A percentile compares a stretch with the other conserved stretches of the same genome.
Evolutionary conservation across 2,888 invertebrate species (phyloP).

Genomic region (Punctoribates punctum): DNA sequence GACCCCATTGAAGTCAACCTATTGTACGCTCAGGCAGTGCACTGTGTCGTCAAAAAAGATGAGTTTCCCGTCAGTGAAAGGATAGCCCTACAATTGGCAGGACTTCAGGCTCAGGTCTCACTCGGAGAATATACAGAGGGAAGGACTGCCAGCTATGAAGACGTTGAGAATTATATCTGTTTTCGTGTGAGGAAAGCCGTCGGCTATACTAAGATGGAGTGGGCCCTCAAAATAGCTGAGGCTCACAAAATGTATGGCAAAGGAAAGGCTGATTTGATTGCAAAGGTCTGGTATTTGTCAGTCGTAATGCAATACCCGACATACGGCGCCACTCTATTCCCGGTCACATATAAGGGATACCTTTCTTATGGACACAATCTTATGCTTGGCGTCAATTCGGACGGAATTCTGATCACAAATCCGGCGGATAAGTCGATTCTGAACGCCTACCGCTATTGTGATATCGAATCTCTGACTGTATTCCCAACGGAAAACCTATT

Average conservation of each 20-base stretch:
- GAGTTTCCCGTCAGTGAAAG: conserved; percentile 93
- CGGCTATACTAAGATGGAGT: conserved; percentile 51
- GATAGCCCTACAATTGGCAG: conserved; percentile 87
- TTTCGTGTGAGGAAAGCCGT: conserved; percentile 51
- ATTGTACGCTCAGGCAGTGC: conserved; percentile 89
- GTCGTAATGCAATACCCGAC: conserved; percentile 96
- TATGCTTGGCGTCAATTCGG: conserved; percentile 80
- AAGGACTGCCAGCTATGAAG: conserved; percentile 64
- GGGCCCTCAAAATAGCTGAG: conserved; percentile 53
- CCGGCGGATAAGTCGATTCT: conserved; percentile 86
- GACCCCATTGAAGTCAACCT: conserved; percentile 92
- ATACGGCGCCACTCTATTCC: conserved; percentile 79
- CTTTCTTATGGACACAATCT: conserved; percentile 74
- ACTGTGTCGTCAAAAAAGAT: conserved; percentile 92
- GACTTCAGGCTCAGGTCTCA: conserved; percentile 90
- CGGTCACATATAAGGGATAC: conserved; percentile 86
- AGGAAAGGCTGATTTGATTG: conserved; percentile 83
- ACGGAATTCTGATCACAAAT: conserved; percentile 84
- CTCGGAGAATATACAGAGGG: conserved; percentile 67
- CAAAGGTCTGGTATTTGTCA: conserved; percentile 86
- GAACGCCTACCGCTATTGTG: conserved; percentile 82
- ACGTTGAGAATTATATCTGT: conserved; percentile 78
- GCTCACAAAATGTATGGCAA: conserved; percentile 67
- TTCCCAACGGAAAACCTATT: conserved; percentile 89
- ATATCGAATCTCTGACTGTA: conserved; percentile 83